Evolutionary conservation across 2,888 invertebrate genomes (phyloP), one percentile per base, ranked within the genome.

Genomic region (Dusona sp.): DNA sequence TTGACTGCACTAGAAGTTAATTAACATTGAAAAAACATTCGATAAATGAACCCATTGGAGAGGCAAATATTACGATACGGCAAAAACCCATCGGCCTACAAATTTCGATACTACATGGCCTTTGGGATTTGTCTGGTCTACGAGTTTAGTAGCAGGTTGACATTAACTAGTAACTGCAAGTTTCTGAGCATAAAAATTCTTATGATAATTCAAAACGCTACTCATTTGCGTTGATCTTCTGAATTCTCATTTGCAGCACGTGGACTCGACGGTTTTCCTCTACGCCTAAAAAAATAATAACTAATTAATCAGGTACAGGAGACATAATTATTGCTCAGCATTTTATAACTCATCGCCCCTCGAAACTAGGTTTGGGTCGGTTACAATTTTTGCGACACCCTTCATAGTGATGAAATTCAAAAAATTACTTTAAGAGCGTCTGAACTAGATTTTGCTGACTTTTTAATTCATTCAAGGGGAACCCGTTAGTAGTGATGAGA

Each of bases 391-490:
- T 16, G 29, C 6, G 61, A 61, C 16, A 29, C 25, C 61, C 16
- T 61, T 6, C 29, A 16, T 29, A 29, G 6, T 16, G 29, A 29
- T 61, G 6, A 7, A 29, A 61, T 61, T 61, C 1, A 16, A 1
- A 61, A 61, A 61, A 61, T 61, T 29, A 13, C 29, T 29, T 61
- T 6, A 61, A 61, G 61, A 16, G 61, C 61, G 25, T 25, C 61
- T 61, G 61, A 61, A 61, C 29, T 61, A 29, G 61, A 25, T 61
- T n/a, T n/a, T 29, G 61, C 16, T 29, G 61, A 61, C 29, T 61
- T 61, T 61, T 61, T 29, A 61, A 61, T 61, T 61, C 61, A 61
- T 61, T 61, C 61, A 61, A 25, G 61, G 25, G 6, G 16, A 29
- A 25, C 29, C 16, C 13, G 61, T 61, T 61, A 4, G 29, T 29